Base-by-base conservation (phyloP, 1,140 invertebrate species). In the Aphis craccivora region DNA sequence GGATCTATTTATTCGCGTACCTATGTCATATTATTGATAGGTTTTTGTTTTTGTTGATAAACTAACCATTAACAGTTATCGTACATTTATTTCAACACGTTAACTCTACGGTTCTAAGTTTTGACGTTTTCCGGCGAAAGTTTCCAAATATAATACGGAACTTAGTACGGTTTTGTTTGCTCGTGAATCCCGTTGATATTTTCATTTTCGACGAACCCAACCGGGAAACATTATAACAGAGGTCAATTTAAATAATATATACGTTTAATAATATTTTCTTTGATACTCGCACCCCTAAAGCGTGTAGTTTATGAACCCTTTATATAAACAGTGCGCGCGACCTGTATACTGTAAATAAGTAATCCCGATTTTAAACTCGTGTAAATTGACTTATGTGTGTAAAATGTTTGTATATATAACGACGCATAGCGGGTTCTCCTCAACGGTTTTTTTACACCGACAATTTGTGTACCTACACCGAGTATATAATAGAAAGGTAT, bases 361-460 rank as follows among this genome's bases (percentile, higher is more conserved):
- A 89, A 55, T 89, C 88, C 35, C n/a, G 88, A 89, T 89, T 89
- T 35, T 89, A 53, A 30, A 45, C 86, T 88, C 45, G 23, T 88
- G 45, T 88, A 48, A 88, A 88, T 88, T 88, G 43, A 88, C 86
- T 88, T 88, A 48, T 48, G 2, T 45, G 11, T 48, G 22, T 22
- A 7, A 37, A 22, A 37, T 83, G 35, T 23, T 35, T 37, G 22
- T 22, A 20, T 14, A 20, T 14, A n/a, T n/a, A 67, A n/a, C 14
- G n/a, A 5, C 14, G 60, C 14, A n/a, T n/a, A 18, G 60, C 60
- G 30, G 14, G 60, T n/a, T n/a, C 4, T 76, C 60, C 60, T n/a
- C 30, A 14, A 6, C 8, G 3, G 25, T 76, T 76, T 67, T 18
- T 20, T 76, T 51, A 76, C 60, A 6, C 60, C 30, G n/a, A 18